Percentiles rank a stretch among this genome's conserved stretches.
Conservation (phyloP, 2,113 vertebrate species). For the Echinops telfairi region DNA sequence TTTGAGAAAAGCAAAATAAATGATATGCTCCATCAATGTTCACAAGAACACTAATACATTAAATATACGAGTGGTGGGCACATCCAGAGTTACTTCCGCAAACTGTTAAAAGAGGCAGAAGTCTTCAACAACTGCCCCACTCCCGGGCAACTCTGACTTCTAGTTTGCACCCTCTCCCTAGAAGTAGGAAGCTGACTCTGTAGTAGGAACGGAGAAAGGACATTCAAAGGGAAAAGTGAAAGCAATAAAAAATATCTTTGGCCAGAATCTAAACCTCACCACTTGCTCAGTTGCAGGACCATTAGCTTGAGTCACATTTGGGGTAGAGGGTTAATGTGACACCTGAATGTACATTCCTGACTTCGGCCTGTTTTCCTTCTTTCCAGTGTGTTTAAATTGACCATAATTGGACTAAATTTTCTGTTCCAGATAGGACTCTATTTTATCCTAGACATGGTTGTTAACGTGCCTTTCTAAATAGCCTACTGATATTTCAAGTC, state of each 20-base stretch:
- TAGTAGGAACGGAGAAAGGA: not conserved
- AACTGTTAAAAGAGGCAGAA: not conserved
- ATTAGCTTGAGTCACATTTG: not conserved
- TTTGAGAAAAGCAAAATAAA: not conserved
- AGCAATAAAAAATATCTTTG: not conserved
- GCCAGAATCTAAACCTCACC: not conserved
- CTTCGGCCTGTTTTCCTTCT: not conserved
- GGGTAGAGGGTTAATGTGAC: not conserved
- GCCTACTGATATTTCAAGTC: conserved; percentile 73
- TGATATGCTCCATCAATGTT: not conserved
- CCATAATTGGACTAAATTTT: not conserved
- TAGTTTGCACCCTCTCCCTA: not conserved
- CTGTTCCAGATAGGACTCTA: not conserved
- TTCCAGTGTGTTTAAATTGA: not conserved
- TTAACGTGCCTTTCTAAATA: not conserved
- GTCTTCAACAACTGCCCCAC: not conserved
- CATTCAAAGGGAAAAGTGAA: not conserved
- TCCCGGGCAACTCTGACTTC: not conserved
- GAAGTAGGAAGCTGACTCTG: not conserved
- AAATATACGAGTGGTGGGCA: conserved; percentile 21
- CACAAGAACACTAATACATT: not conserved
- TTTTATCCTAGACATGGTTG: not conserved
- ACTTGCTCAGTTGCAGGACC: not conserved
- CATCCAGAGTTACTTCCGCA: not conserved
- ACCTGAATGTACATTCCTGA: not conserved